phyloP scores from a whole-genome alignment of 2,888 invertebrate genomes.

The Empis stercorea region DNA sequence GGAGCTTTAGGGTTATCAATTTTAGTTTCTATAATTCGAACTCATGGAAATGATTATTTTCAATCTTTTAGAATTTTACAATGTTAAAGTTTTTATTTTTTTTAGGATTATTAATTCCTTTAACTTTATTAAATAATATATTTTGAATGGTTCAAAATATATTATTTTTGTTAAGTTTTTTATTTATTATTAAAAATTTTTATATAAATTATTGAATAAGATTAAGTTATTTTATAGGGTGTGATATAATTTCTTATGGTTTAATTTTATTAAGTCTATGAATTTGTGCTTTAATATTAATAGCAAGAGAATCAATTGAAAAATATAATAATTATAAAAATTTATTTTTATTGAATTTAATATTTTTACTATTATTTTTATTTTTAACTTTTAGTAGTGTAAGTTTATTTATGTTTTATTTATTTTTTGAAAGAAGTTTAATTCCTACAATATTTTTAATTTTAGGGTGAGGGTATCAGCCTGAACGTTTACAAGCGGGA shows the following conservation, averaged over 20 bases:
- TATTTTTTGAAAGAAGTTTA: slow-evolving; percentile 56
- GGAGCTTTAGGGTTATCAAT: slow-evolving; percentile 49
- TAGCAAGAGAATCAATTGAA: slow-evolving; percentile 39
- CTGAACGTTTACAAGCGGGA: slow-evolving; percentile 52
- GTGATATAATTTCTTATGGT: slow-evolving; percentile 42
- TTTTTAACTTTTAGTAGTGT: slow-evolving; percentile 42
- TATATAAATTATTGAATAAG: slow-evolving; percentile 29
- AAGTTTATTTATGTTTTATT: slow-evolving; percentile 53
- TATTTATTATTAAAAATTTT: slow-evolving; percentile 37
- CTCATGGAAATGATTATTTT: slow-evolving; percentile 51
- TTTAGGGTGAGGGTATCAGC: slow-evolving; percentile 54
- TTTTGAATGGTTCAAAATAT: slow-evolving; percentile 43
- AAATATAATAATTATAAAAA: slow-evolving; percentile 36
- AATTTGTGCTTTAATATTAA: slow-evolving; percentile 46
- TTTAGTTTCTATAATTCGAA: slow-evolving; percentile 48
- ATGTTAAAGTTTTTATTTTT: slow-evolving; percentile 45
- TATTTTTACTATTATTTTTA: slow-evolving; percentile 43
- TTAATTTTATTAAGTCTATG: slow-evolving; percentile 46
- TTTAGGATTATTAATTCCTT: slow-evolving; percentile 39
- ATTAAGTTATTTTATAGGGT: slow-evolving; percentile 31
- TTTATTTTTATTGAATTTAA: slow-evolving; percentile 42
- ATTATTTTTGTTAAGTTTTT: slow-evolving; percentile 39
- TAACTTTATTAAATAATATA: slow-evolving; percentile 39
- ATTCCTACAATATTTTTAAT: slow-evolving; percentile 55
- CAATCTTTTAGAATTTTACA: slow-evolving; percentile 43